phyloP scores from a whole-genome alignment of 2,797 vertebrate genomes.

The Cephalopachus bancanus region DNA sequence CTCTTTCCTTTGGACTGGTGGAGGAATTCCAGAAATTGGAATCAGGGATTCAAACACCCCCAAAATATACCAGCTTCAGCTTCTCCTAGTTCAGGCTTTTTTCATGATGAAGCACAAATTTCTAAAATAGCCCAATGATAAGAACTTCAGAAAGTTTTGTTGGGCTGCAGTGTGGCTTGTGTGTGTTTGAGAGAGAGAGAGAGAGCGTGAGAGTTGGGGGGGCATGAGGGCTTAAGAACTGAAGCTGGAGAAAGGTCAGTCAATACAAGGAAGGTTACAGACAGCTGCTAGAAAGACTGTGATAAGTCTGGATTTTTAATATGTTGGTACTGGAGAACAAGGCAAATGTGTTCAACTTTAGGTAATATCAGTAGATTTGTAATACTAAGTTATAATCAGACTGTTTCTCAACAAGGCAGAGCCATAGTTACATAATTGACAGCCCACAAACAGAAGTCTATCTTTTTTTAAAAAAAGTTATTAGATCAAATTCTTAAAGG shows the following conservation, averaged over 20 bases:
- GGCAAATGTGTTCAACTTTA: neutral
- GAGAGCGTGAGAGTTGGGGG: fast-evolving
- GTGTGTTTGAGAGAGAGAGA: neutral
- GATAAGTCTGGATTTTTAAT: neutral
- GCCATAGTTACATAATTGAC: too few species aligned
- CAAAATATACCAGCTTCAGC: neutral
- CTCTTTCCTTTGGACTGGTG: too few species aligned
- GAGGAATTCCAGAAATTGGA: neutral
- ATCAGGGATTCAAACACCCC: fast-evolving
- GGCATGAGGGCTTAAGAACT: fast-evolving
- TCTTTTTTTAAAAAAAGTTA: neutral
- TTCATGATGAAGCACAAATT: neutral
- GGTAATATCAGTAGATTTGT: neutral
- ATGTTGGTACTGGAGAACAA: neutral
- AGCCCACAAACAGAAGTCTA: neutral
- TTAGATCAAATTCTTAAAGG: neutral
- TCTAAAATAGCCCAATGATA: fast-evolving
- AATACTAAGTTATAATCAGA: neutral
- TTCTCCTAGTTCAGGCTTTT: neutral
- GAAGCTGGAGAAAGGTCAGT: fast-evolving
- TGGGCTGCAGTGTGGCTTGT: fast-evolving
- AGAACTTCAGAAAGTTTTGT: fast-evolving
- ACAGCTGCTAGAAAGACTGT: fast-evolving
- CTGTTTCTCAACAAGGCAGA: neutral
- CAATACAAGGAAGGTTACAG: fast-evolving